Evolutionary conservation across 2,797 vertebrate genomes (phyloP), one percentile per base, ranked within the genome.

Genomic region (Myotis myotis): DNA sequence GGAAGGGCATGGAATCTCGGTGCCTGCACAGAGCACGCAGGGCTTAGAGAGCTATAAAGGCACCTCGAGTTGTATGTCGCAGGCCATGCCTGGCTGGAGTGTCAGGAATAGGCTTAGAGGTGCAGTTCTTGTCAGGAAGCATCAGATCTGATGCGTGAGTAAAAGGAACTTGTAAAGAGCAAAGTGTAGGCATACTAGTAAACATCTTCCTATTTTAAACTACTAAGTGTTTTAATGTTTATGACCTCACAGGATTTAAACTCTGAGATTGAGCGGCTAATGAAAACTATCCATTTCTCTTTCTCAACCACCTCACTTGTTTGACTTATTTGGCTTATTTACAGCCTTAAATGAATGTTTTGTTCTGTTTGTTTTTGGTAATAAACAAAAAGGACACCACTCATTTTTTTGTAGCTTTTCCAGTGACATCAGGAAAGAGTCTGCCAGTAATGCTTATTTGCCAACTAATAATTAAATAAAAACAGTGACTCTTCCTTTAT

Each of bases 391-490:
- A 87, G 93, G 76, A 81, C 87, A 83, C 75, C 82, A 81, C 82
- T 81, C 53, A 79, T 80, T 72, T 76, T 96, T n/a, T n/a, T 95
- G 49, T 84, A 85, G 38, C 51, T 94, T 98, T 98, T 97, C 96
- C 93, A 96, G 76, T 97, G 96, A 98, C 95, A 93, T 98, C 95
- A 95, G 96, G 93, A 94, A 94, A 90, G 91, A 91, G 41, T 36
- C 89, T 98, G 93, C 97, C 95, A 96, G 80, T 93, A 92, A 88
- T 74, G 85, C 79, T 38, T 96, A 95, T 87, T 93, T 97, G 91
- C 95, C 85, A 97, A 96, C 90, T 98, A 97, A 91, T 97, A 96
- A 96, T 93, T 96, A 96, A 97, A 70, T 47, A 76, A 83, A 91
- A 95, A 95, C 91, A 95, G 8, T 36, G 74, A 93, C 51, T 97